Evolutionary conservation across 1,140 invertebrate species (phyloP), one percentile per base, ranked within the genome.

Genomic region (Temnothorax nylanderi): DNA sequence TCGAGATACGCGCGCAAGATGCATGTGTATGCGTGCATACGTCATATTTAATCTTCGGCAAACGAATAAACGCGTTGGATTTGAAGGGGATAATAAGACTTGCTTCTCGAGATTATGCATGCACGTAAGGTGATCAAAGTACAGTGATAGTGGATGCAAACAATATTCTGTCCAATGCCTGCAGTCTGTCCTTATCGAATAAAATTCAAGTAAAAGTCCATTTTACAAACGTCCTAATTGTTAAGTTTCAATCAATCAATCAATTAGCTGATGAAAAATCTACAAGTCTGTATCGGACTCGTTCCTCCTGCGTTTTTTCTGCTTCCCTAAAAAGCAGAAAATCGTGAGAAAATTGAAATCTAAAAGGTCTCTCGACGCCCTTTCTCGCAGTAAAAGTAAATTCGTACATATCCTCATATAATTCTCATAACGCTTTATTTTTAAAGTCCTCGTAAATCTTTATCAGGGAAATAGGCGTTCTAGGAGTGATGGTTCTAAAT

Each of bases 401-500:
- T 11, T 77, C 13, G 5, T 37, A 56, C 16, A 13, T 2, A 60
- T 58, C 7, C 8, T 77, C 0, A 13, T 11, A 37, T 41, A 21
- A 51, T 47, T 21, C 1, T 76, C 58, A 90, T 74, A 77, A 60
- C 49, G 37, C 26, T 82, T 88, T 90, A 88, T 94, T 94, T n/a
- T 93, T 85, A 94, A 96, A 97, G 32, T 96, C 93, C 89, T 97
- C 95, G 94, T 98, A 98, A 81, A 98, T 95, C 65, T 96, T 91
- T n/a, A 98, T 94, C 11, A 97, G 94, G 71, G 96, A 96, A 7
- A 93, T 67, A 78, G 97, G 96, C 3, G 97, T 98, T 91, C 98
- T 96, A 11, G 98, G 98, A 41, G 95, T 96, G 0, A 99, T 96
- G 58, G 96, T 93, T 34, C 95, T 91, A 7, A 99, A 95, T 13